Evolutionary conservation across 92 coral and sea anemone species (phyloP).

Genomic region (Epizoanthus ramosus): DNA sequence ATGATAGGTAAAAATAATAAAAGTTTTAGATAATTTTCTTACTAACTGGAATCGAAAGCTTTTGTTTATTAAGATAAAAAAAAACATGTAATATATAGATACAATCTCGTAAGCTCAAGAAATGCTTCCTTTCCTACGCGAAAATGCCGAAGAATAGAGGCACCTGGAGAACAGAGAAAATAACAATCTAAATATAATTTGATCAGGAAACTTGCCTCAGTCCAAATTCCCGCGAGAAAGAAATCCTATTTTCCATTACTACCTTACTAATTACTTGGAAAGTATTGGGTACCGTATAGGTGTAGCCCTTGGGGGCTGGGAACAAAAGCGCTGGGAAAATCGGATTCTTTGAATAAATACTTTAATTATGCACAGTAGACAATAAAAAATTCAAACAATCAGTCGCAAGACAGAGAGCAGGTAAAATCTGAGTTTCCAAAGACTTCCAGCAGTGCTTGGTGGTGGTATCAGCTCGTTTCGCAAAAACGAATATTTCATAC

Average conservation of each 20-base stretch:
- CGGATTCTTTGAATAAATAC: background rate
- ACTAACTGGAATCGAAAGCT: too few relatives aligned
- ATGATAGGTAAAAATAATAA: too few relatives aligned
- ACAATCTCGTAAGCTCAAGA: background rate
- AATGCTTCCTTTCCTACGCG: background rate
- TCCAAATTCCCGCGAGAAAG: conserved; percentile 25
- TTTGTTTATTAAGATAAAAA: too few relatives aligned
- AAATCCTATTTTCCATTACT: background rate
- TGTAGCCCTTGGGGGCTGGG: conserved; percentile 44
- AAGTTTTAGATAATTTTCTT: too few relatives aligned
- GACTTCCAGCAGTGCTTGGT: background rate
- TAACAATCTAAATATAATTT: conserved; percentile 25
- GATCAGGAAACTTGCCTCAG: conserved; percentile 14
- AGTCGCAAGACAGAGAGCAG: conserved; percentile 4
- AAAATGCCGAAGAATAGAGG: background rate
- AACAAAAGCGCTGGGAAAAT: background rate
- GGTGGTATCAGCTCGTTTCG: background rate
- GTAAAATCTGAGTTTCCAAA: background rate
- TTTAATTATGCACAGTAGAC: background rate
- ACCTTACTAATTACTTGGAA: background rate
- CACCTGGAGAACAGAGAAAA: background rate
- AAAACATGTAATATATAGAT: too few relatives aligned
- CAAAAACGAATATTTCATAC: background rate
- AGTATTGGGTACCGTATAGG: background rate
- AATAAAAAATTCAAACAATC: background rate